These are phyloP conservation scores for Pantelozetes paolii DNA, from an alignment of 2,888 invertebrate genomes.

Conservation along the genomic window DNA sequence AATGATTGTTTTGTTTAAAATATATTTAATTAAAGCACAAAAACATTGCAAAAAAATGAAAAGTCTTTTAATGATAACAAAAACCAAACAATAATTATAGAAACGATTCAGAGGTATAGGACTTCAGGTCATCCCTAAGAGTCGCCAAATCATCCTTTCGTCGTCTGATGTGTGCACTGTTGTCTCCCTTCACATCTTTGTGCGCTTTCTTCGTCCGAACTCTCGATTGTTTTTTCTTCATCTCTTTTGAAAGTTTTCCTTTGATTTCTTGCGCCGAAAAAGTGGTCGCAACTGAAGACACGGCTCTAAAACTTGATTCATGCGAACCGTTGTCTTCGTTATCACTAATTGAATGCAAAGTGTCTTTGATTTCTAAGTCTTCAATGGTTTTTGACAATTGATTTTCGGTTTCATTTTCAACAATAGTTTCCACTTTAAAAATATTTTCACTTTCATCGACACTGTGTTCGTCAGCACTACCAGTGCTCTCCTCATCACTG, in stretches of 20 bases:
- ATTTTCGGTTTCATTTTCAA: too few species aligned
- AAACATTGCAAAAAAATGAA: too few species aligned
- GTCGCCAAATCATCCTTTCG: constrained; percentile 31
- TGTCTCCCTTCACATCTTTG: constrained; percentile 42
- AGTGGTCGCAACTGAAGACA: constrained; percentile 39
- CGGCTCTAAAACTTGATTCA: background rate
- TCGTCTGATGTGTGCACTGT: constrained; percentile 36
- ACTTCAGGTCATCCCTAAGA: constrained; percentile 34
- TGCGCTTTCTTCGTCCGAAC: constrained; percentile 15
- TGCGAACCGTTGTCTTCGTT: background rate
- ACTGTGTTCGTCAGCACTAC: background rate
- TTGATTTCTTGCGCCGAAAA: constrained; percentile 40
- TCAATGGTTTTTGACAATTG: background rate
- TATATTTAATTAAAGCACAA: too few species aligned
- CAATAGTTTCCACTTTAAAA: background rate
- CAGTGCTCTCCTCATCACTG: background rate
- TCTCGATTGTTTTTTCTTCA: constrained; percentile 29
- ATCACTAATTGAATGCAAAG: background rate
- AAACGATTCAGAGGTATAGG: background rate
- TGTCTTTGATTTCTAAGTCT: background rate
- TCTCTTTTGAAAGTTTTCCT: constrained; percentile 35
- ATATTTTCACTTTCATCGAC: constrained; percentile 11
- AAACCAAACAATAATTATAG: too few species aligned
- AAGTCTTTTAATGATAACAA: too few species aligned
- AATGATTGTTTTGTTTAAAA: too few species aligned